These are phyloP conservation scores for Ormyrus labotus DNA, from an alignment of 2,888 invertebrate species.

Conservation along the genomic window DNA sequence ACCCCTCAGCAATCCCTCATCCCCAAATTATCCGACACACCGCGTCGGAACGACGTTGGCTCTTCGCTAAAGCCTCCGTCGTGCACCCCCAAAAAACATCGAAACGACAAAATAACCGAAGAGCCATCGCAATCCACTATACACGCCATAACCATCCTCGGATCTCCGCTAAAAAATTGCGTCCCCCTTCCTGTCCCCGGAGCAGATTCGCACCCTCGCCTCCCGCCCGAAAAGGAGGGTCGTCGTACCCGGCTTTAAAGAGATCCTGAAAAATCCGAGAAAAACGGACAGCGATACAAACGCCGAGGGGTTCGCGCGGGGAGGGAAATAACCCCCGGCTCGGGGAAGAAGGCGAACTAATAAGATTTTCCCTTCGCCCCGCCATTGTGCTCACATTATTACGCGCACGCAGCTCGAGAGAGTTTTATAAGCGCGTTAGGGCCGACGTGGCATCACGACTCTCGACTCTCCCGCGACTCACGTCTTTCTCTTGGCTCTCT, in stretches of 20 bases:
- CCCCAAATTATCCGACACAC: not conserved
- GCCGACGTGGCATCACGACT: constrained; percentile 57
- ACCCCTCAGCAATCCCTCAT: not conserved
- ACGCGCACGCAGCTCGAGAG: not conserved
- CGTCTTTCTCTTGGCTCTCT: constrained; percentile 32
- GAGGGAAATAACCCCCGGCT: not conserved
- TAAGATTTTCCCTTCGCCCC: constrained; percentile 46
- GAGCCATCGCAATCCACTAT: constrained; percentile 30
- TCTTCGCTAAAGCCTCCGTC: no score
- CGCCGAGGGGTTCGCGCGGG: no score
- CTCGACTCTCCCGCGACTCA: constrained; percentile 56
- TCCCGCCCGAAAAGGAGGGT: constrained; percentile 7
- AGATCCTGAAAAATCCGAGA: constrained; percentile 27
- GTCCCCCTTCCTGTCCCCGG: not conserved
- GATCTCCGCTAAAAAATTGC: constrained; percentile 30
- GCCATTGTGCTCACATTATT: constrained; percentile 26
- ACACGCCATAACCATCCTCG: not conserved
- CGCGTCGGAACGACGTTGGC: no score
- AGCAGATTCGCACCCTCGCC: constrained; percentile 45
- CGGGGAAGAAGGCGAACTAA: constrained; percentile 21
- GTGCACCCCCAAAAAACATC: no score
- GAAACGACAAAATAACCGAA: not conserved
- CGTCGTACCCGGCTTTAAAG: constrained; percentile 18
- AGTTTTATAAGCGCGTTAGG: no score
- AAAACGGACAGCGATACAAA: not conserved